phyloP scores from a whole-genome alignment of 2,888 invertebrate species.

The Neoascia interrupta region DNA sequence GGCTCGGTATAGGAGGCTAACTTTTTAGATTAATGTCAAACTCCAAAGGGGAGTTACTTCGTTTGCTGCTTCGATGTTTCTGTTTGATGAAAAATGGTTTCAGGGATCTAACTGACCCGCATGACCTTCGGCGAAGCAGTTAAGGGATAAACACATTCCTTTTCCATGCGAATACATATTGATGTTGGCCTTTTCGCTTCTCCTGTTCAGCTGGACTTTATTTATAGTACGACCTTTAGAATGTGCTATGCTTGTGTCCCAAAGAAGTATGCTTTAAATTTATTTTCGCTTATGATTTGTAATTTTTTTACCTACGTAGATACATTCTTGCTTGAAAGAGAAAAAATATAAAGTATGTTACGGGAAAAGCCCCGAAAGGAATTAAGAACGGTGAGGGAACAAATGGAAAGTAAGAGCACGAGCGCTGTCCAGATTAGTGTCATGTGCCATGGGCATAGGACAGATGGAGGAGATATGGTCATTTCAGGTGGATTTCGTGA shows the following conservation, averaged over 20 bases:
- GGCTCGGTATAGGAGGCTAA: constrained; percentile 24
- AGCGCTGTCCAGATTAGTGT: constrained; percentile 42
- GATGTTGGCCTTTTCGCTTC: constrained; percentile 18
- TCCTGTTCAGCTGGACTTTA: constrained; percentile 35
- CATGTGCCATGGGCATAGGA: constrained; percentile 23
- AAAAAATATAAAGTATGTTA: too few relatives aligned
- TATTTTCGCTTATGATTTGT: constrained; percentile 57
- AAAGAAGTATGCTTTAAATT: constrained; percentile 25
- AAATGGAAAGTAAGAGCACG: constrained; percentile 12
- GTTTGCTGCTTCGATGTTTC: constrained; percentile 35
- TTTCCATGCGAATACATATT: constrained; percentile 28
- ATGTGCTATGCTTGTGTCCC: constrained; percentile 35
- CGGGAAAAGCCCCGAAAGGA: too few relatives aligned
- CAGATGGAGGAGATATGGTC: constrained; percentile 14
- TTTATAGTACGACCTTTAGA: too few relatives aligned
- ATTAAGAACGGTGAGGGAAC: constrained; percentile 30
- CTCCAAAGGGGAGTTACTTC: constrained; percentile 50
- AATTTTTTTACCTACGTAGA: too few relatives aligned
- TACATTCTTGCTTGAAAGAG: neutral
- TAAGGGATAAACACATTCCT: constrained; percentile 45
- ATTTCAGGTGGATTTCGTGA: constrained; percentile 1
- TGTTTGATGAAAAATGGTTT: constrained; percentile 49
- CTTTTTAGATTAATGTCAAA: constrained; percentile 68
- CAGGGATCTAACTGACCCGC: constrained; percentile 53
- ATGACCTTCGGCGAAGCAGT: constrained; percentile 57